A percentile compares a stretch with the other conserved stretches of the same genome.
phyloP scores from a whole-genome alignment of 2,797 vertebrate species.

The Peromyscus attwateri region DNA sequence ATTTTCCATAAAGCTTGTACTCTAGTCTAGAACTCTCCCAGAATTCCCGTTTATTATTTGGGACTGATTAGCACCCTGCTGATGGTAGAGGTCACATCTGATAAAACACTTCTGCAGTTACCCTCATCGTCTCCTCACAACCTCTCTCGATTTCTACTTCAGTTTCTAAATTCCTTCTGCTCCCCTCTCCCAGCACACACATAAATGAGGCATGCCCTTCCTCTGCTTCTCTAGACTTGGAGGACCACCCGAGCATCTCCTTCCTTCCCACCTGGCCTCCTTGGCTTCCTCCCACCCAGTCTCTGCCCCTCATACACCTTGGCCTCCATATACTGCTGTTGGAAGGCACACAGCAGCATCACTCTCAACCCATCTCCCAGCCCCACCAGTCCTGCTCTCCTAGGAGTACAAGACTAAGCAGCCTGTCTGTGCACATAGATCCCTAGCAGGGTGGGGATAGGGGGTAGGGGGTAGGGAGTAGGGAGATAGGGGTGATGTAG shows the following conservation, averaged over 20 bases:
- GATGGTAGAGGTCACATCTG: not conserved
- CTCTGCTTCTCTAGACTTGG: not conserved
- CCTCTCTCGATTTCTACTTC: not conserved
- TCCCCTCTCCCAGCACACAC: accelerated
- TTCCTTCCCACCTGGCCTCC: not conserved
- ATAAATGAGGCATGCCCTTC: not conserved
- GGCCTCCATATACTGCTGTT: not conserved
- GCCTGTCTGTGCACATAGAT: not conserved
- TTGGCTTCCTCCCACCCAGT: not conserved
- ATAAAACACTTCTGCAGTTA: conserved; percentile 12
- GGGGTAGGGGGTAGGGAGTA: no score
- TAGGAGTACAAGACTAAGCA: not conserved
- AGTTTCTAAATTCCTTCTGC: not conserved
- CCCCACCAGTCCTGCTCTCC: not conserved
- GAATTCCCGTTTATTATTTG: not conserved
- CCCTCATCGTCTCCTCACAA: not conserved
- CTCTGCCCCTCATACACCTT: not conserved
- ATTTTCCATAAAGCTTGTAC: not conserved
- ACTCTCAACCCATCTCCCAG: not conserved
- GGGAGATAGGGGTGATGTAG: not conserved
- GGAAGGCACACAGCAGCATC: no score
- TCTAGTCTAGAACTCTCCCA: not conserved
- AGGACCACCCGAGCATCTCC: not conserved
- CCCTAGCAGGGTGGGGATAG: no score
- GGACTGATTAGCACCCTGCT: conserved; percentile 1